These are phyloP conservation scores for Metallyticus violacea DNA, from an alignment of 2,888 invertebrate genomes.

Conservation along the genomic window DNA sequence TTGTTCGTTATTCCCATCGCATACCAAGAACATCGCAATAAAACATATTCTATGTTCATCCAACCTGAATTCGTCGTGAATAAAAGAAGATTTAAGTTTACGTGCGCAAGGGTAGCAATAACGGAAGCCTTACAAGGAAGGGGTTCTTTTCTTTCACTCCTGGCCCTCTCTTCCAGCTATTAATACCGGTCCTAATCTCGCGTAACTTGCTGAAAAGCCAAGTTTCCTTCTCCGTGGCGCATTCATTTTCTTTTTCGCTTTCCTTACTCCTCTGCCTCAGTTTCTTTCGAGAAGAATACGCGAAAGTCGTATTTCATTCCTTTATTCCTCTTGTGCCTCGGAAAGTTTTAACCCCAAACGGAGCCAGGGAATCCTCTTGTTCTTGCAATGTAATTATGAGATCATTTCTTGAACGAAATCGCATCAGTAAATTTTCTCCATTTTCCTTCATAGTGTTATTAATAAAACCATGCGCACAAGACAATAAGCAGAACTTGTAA, in stretches of 20 bases:
- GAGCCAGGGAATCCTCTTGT: neutral
- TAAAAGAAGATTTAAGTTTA: neutral
- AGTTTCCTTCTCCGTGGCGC: neutral
- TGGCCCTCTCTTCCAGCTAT: neutral
- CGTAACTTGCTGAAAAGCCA: neutral
- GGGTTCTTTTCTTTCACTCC: neutral
- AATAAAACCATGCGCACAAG: neutral
- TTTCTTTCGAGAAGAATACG: neutral
- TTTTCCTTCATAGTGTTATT: neutral
- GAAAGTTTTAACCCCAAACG: neutral
- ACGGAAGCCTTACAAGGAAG: neutral
- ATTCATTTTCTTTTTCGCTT: constrained; percentile 5
- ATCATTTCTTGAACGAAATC: constrained; percentile 24
- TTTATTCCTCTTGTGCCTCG: neutral
- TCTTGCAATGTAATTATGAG: constrained; percentile 1
- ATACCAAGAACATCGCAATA: neutral
- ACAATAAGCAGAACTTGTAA: constrained; percentile 17
- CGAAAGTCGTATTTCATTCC: constrained; percentile 2
- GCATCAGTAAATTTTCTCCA: constrained; percentile 18
- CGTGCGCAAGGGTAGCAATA: neutral
- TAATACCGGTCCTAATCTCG: neutral
- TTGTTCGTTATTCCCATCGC: too few relatives aligned
- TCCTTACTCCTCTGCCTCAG: neutral
- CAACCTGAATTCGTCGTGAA: neutral
- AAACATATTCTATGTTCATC: neutral